Conservation (phyloP, 2,888 invertebrate species). For the Cerastoderma edule region DNA sequence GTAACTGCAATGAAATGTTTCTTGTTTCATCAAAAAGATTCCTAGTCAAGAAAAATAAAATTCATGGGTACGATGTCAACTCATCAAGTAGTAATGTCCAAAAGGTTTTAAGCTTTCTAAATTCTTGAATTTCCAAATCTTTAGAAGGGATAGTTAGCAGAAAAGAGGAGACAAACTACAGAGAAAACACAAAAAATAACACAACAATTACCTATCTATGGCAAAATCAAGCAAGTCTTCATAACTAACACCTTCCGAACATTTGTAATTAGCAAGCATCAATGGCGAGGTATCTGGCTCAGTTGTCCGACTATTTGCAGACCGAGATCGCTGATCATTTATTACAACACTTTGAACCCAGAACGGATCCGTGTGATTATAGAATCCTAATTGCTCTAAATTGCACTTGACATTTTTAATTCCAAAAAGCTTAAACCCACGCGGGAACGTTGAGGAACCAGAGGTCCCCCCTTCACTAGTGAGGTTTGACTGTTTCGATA, state of each 20-base stretch:
- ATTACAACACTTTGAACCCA: constrained; percentile 76
- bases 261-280: constrained; percentile 82
- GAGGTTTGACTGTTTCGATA: constrained; percentile 48
- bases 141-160: neutral
- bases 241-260: constrained; percentile 91
- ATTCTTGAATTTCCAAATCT: constrained; percentile 13
- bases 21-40: too few relatives aligned
- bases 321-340: constrained; percentile 62
- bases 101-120: too few relatives aligned
- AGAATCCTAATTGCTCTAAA: constrained; percentile 78
- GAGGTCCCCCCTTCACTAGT: constrained; percentile 57
- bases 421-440: constrained; percentile 68
- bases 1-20: too few relatives aligned
- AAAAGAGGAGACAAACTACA: constrained; percentile 39
- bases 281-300: constrained; percentile 83
- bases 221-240: constrained; percentile 96
- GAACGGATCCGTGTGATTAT: constrained; percentile 78
- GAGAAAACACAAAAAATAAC: constrained; percentile 54
- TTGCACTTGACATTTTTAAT: constrained; percentile 73
- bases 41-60: too few relatives aligned
- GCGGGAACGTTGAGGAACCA: constrained; percentile 69
- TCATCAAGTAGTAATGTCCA: too few relatives aligned
- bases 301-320: constrained; percentile 81
- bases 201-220: constrained; percentile 86
- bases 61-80: too few relatives aligned